phyloP scores from a whole-genome alignment of 2,797 vertebrate species.

The Cryptoprocta ferox region DNA sequence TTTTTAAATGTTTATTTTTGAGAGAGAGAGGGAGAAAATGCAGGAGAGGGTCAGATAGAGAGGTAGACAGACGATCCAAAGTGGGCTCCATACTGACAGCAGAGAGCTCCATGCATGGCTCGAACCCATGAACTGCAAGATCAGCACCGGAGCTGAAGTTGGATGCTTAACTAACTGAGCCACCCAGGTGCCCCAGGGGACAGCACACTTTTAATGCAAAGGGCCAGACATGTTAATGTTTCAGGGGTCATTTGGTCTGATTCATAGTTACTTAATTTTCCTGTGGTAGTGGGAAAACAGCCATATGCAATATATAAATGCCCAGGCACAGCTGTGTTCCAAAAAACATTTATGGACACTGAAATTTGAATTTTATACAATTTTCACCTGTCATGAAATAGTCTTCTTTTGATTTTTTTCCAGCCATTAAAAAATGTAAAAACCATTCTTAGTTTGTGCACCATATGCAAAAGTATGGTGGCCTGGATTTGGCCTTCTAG shows the following conservation, averaged over 20 bases:
- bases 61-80: too few species aligned
- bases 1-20: too few species aligned
- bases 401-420: neutral
- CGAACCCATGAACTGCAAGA: too few species aligned
- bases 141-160: too few species aligned
- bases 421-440: neutral
- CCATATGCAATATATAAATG: neutral
- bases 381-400: neutral
- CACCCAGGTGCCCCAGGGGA: too few species aligned
- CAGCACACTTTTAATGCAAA: neutral
- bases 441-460: neutral
- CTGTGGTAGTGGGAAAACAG: neutral
- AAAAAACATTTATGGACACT: neutral
- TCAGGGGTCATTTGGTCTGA: neutral
- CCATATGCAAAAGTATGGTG: neutral
- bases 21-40: too few species aligned
- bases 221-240: neutral
- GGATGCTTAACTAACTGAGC: too few species aligned
- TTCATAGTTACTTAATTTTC: neutral
- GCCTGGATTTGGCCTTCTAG: neutral
- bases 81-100: too few species aligned
- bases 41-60: too few species aligned
- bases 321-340: neutral
- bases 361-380: constrained; percentile 19
- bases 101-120: too few species aligned